phyloP scores from a whole-genome alignment of 23 tunicate genomes.

The Diplosoma virens region DNA sequence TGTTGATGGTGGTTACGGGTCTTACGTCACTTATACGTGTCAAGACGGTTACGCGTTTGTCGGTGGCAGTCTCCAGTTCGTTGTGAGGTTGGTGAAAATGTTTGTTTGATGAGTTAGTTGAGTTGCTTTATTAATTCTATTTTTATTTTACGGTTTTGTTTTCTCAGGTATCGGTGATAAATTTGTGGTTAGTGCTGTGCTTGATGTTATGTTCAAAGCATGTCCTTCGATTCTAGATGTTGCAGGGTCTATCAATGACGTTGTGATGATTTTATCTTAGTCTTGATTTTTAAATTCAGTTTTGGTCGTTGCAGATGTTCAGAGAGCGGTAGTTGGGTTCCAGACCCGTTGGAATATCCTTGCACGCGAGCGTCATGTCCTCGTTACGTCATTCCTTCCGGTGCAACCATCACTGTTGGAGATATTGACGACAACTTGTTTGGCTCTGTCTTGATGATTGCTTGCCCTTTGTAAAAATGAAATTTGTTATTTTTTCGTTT shows the following conservation, averaged over 20 bases:
- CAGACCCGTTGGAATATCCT: conserved; percentile 40
- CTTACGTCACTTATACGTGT: conserved; percentile 54
- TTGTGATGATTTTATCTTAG: background rate
- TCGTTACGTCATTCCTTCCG: conserved; percentile 33
- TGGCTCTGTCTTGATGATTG: conserved; percentile 9
- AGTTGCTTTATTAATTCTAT: background rate
- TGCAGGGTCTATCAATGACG: too few relatives aligned
- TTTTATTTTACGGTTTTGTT: too few relatives aligned
- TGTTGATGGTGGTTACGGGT: too few relatives aligned
- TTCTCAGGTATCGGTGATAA: too few relatives aligned
- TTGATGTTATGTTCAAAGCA: too few relatives aligned
- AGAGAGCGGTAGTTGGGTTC: conserved; percentile 53
- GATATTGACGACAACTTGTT: conserved; percentile 21
- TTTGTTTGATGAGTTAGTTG: background rate
- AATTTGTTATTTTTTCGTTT: background rate
- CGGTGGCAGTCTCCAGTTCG: conserved; percentile 17
- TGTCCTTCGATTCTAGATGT: too few relatives aligned
- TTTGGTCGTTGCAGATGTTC: conserved; percentile 46
- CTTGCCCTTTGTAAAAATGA: conserved; percentile 21
- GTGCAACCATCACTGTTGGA: conserved; percentile 35
- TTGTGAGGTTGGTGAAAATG: too few relatives aligned
- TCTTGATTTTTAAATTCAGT: background rate
- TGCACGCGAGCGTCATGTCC: conserved; percentile 54
- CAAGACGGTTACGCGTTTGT: conserved; percentile 52
- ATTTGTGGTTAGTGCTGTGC: too few relatives aligned